phyloP scores from a whole-genome alignment of 2,113 vertebrate genomes.

The Dryoscopus gambensis region DNA sequence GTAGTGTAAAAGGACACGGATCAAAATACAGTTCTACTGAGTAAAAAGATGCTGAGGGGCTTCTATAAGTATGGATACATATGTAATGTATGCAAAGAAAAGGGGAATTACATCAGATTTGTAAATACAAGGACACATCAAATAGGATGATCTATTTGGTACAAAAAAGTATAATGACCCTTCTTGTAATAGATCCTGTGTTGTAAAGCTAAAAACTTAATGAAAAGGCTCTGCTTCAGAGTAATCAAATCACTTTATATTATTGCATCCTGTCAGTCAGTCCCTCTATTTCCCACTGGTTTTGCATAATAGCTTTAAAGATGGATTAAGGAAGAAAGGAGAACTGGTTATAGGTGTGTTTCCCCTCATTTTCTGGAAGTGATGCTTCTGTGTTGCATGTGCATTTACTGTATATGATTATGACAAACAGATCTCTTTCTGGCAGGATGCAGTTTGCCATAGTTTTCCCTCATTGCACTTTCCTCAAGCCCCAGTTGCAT shows the following conservation, averaged over 20 bases:
- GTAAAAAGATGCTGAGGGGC: background rate
- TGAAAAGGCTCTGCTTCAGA: constrained; percentile 41
- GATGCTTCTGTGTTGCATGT: background rate
- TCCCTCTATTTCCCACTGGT: constrained; percentile 2
- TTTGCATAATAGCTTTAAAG: constrained; percentile 13
- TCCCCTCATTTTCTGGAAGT: background rate
- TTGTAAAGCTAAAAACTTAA: constrained; percentile 49
- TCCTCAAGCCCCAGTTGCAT: background rate
- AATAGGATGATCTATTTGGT: background rate
- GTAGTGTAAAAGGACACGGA: background rate
- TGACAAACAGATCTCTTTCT: background rate
- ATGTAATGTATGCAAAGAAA: background rate
- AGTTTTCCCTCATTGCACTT: background rate
- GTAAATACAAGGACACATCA: background rate
- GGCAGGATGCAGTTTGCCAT: background rate
- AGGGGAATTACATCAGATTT: background rate
- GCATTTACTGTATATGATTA: background rate
- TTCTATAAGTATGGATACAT: background rate
- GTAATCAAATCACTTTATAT: constrained; percentile 18
- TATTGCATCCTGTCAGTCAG: constrained; percentile 48
- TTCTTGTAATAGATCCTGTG: constrained; percentile 12
- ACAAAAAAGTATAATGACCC: background rate
- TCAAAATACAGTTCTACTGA: background rate
- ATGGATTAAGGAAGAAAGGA: constrained; percentile 1
- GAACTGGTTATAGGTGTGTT: background rate